Conservation (phyloP, 2,797 vertebrate genomes). For the Gephyroberyx darwinii region DNA sequence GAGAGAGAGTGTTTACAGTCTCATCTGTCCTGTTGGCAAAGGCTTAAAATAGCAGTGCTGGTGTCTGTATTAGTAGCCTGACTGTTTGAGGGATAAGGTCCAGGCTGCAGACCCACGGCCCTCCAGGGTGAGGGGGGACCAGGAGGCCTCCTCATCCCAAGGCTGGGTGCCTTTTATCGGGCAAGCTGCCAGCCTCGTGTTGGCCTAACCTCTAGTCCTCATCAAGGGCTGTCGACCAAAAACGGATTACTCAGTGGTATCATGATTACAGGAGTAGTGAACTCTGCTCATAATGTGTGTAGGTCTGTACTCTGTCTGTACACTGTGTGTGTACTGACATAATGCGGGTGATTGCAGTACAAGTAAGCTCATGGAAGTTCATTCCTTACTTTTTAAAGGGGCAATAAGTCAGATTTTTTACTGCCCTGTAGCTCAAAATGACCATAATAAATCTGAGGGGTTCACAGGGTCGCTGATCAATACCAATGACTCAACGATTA, state of each 20-base stretch:
- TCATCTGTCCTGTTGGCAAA: conserved; percentile 54
- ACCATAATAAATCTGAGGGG: too few species aligned
- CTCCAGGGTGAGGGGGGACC: neutral
- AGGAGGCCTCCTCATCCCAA: conserved; percentile 13
- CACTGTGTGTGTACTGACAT: too few species aligned
- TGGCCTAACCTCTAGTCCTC: conserved; percentile 7
- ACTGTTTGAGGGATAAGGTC: conserved; percentile 22
- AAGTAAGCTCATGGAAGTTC: too few species aligned
- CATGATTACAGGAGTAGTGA: neutral
- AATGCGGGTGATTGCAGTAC: too few species aligned
- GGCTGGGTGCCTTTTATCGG: conserved; percentile 21
- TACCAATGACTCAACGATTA: too few species aligned
- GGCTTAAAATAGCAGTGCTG: conserved; percentile 67
- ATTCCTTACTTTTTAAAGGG: too few species aligned
- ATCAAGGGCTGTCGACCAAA: neutral
- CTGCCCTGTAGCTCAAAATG: too few species aligned
- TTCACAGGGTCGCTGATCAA: too few species aligned
- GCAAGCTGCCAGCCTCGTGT: neutral
- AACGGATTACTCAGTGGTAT: neutral
- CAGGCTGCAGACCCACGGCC: conserved; percentile 31
- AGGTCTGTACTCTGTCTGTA: neutral
- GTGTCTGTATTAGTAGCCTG: conserved; percentile 46
- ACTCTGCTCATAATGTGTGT: too few species aligned
- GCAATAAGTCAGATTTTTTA: too few species aligned
- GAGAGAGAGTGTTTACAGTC: conserved; percentile 52